A percentile compares a stretch with the other conserved stretches of the same genome.
These are phyloP conservation scores for Leptothorax acervorum DNA, from an alignment of 2,888 invertebrate species.

Conservation along the genomic window DNA sequence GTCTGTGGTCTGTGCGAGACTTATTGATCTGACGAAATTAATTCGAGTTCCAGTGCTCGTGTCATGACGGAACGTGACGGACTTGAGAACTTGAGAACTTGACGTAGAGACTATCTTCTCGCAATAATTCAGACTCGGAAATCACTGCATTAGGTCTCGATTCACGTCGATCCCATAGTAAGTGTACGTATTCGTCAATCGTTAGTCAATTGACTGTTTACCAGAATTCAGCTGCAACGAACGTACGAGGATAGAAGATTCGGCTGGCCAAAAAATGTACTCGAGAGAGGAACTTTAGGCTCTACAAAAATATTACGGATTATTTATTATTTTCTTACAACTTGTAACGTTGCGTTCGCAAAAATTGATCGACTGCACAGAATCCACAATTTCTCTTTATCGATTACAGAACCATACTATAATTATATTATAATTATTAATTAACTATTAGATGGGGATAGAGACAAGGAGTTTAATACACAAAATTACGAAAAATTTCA, in stretches of 20 bases:
- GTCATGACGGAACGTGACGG: conserved; percentile 81
- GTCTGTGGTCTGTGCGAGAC: conserved; percentile 79
- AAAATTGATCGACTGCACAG: conserved; percentile 70
- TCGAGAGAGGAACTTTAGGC: conserved; percentile 73
- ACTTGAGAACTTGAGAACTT: conserved; percentile 82
- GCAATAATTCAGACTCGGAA: conserved; percentile 77
- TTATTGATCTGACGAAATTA: conserved; percentile 82
- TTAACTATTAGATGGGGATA: conserved; percentile 76
- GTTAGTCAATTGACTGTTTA: conserved; percentile 78
- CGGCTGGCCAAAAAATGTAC: conserved; percentile 78
- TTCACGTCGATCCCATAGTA: conserved; percentile 77
- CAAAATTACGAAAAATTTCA: conserved; percentile 76
- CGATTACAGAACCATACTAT: conserved; percentile 76
- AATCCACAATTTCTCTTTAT: conserved; percentile 76
- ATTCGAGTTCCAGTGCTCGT: conserved; percentile 84
- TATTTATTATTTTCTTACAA: conserved; percentile 74
- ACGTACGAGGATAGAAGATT: conserved; percentile 77
- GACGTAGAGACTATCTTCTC: conserved; percentile 82
- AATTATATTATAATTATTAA: conserved; percentile 67
- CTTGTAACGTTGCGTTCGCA: conserved; percentile 56
- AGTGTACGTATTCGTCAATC: conserved; percentile 77
- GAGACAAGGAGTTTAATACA: conserved; percentile 78
- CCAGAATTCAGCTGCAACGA: conserved; percentile 82
- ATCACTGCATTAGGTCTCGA: conserved; percentile 74
- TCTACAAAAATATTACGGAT: conserved; percentile 79